Evolutionary conservation across 2,888 invertebrate genomes (phyloP), one percentile per base, ranked within the genome.

Genomic region (Apamea crenata): DNA sequence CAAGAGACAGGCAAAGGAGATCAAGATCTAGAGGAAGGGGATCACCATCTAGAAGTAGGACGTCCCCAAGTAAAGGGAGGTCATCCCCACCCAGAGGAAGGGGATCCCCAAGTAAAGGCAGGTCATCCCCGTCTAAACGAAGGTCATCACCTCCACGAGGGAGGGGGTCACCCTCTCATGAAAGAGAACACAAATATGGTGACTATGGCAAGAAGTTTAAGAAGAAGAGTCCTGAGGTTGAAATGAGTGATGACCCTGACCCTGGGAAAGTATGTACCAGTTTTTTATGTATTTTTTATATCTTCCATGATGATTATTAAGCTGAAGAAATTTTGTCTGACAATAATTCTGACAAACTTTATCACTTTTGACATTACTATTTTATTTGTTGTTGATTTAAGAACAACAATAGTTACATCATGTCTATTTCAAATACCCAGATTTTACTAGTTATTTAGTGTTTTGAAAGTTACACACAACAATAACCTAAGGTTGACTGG

Each of bases 241-340:
- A 97, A 87, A 94, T 98, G 88, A 97, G 97, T 78, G 98, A 98
- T 91, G 98, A 98, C 91, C 98, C 98, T 0, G 98, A 98, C 87
- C 97, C 98, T 7, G 98, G 98, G 0, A 98, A 98, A 91, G 97
- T 97, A 93, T 92, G 91, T 78, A 47, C n/a, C 21, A 53, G 73
- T 71, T 71, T 36, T 36, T 29, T 71, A 56, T 1, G 14, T 56
- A 12, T 59, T 14, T 59, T 56, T 56, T 56, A 25, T 56, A 56
- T 56, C 5, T 59, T 59, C 14, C 21, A 2, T 36, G 16, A 56
- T 40, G 12, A n/a, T n/a, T 40, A 25, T 16, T 40, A 25, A 25
- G 25, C 36, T 36, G 8, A 40, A 25, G 66, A 66, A 16, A 25
- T 36, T 59, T n/a, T 25, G 14, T 25, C 25, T 7, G 65, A 36